These are phyloP conservation scores for Gallinago undulata DNA, from an alignment of 2,113 vertebrate species.

Conservation along the genomic window DNA sequence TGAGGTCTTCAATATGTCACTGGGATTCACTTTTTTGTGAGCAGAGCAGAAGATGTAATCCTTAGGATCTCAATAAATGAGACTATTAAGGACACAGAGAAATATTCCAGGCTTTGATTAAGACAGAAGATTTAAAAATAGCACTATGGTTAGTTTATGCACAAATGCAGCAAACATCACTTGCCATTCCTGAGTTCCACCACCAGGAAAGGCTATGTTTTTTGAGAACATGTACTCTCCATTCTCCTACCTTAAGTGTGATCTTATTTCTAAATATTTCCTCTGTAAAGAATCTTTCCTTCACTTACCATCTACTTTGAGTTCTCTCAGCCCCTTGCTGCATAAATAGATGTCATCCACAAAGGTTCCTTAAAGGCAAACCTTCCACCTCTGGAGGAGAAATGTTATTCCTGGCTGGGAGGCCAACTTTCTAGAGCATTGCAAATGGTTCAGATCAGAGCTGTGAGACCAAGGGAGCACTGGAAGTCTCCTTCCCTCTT, in stretches of 20 bases:
- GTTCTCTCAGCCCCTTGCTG: background rate
- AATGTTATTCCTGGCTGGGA: background rate
- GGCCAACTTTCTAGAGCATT: background rate
- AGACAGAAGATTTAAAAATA: background rate
- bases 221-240: background rate
- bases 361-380: background rate
- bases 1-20: background rate
- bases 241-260: background rate
- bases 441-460: background rate
- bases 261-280: background rate
- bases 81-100: background rate
- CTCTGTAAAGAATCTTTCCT: background rate
- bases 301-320: background rate
- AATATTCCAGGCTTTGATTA: background rate
- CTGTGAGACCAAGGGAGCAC: fast-evolving
- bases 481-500: background rate
- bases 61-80: background rate
- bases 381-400: background rate
- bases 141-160: background rate
- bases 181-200: background rate
- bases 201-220: background rate
- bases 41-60: background rate
- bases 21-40: background rate
- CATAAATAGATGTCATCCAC: background rate
- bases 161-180: background rate